A percentile compares a stretch with the other conserved stretches of the same genome.
phyloP scores from a whole-genome alignment of 2,888 invertebrate species.

The Orchesellides sinensis region DNA sequence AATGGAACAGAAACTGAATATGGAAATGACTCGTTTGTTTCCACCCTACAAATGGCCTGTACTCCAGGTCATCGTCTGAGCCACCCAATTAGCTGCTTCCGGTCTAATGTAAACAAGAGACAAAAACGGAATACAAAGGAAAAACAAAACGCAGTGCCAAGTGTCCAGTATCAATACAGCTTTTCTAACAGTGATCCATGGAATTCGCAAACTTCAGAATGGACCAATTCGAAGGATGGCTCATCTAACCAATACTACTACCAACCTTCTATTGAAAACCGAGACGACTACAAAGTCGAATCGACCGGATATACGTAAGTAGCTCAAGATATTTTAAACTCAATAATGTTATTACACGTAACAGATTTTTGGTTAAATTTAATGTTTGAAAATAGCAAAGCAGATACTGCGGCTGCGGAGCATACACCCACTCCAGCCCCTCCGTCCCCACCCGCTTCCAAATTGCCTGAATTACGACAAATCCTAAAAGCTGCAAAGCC shows the following conservation, averaged over 20 bases:
- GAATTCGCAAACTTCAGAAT: conserved; percentile 37
- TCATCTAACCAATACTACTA: conserved; percentile 36
- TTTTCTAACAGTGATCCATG: conserved; percentile 46
- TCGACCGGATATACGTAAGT: conserved; percentile 45
- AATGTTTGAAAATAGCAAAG: neutral
- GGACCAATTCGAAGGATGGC: conserved; percentile 30
- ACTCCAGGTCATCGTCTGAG: conserved; percentile 65
- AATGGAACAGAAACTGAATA: neutral
- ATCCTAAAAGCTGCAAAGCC: conserved; percentile 73
- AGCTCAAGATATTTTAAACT: neutral
- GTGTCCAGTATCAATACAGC: conserved; percentile 61
- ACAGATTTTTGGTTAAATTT: neutral
- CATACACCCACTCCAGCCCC: conserved; percentile 53
- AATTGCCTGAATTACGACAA: conserved; percentile 72
- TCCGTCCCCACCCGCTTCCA: conserved; percentile 54
- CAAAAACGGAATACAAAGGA: conserved; percentile 53
- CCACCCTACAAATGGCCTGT: conserved; percentile 70
- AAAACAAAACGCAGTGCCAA: conserved; percentile 18
- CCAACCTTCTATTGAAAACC: conserved; percentile 12
- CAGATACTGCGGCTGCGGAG: conserved; percentile 1
- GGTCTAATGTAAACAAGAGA: conserved; percentile 63
- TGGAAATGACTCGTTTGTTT: conserved; percentile 13
- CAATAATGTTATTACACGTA: conserved; percentile 2
- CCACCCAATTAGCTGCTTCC: conserved; percentile 70
- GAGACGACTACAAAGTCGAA: conserved; percentile 22